Evolutionary conservation across 2,113 vertebrate genomes (phyloP).

Genomic region (Pampusana beccarii): DNA sequence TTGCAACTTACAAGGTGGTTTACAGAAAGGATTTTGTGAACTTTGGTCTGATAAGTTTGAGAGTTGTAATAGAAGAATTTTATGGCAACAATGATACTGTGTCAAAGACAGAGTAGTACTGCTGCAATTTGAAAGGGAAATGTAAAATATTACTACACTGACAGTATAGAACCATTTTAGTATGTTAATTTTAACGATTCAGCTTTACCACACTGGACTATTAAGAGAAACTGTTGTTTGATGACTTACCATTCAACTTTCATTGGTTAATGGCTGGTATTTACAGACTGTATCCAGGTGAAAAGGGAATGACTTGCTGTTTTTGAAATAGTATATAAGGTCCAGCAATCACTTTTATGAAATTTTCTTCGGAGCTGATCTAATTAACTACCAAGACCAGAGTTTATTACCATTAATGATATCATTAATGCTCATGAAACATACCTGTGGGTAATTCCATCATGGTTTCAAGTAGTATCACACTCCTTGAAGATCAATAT

Average conservation of each 20-base stretch:
- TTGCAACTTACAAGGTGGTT: not conserved
- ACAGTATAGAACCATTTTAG: not conserved
- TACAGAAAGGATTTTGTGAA: not conserved
- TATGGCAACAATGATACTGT: not conserved
- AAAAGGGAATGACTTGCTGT: not conserved
- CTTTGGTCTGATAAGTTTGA: not conserved
- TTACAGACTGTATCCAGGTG: not conserved
- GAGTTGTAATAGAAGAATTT: not conserved
- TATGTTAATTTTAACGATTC: not conserved
- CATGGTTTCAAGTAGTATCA: not conserved
- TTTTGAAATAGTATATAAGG: slow-evolving; percentile 26
- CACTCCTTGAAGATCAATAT: slow-evolving; percentile 63
- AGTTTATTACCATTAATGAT: slow-evolving; percentile 64
- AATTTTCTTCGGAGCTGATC: not conserved
- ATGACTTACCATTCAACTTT: not conserved
- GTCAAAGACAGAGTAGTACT: not conserved
- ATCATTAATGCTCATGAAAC: slow-evolving; percentile 7
- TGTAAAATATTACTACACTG: not conserved
- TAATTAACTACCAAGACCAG: slow-evolving; percentile 53
- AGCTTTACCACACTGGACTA: not conserved
- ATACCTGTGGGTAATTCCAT: slow-evolving; percentile 56
- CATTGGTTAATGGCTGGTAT: not conserved
- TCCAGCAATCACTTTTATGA: slow-evolving; percentile 12
- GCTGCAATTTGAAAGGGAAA: not conserved
- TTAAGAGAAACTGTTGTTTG: not conserved